Percentiles rank a stretch among this genome's conserved stretches.
Conservation (phyloP, 2,113 vertebrate genomes). For the Carassius carassius region DNA sequence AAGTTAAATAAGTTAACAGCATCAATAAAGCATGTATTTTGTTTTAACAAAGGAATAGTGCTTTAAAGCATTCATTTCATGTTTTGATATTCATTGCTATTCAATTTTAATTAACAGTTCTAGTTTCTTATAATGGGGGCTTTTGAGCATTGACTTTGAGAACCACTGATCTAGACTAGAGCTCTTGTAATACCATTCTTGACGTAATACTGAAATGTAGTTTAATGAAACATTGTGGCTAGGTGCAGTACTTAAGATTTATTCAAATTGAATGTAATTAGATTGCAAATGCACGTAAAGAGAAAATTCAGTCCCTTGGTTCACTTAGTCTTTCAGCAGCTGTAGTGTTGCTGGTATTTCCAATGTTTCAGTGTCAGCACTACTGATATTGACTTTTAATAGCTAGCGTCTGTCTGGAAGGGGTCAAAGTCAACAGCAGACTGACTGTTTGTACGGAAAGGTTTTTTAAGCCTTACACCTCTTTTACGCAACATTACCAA, state of each 20-base stretch:
- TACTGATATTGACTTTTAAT: conserved; percentile 27
- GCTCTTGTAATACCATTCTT: conserved; percentile 2
- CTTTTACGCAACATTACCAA: conserved; percentile 25
- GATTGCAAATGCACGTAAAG: neutral
- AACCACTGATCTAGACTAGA: conserved; percentile 5
- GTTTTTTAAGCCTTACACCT: neutral
- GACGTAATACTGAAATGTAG: conserved; percentile 7
- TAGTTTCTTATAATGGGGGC: neutral
- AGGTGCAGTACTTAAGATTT: neutral
- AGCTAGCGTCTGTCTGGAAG: conserved; percentile 4
- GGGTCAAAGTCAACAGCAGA: conserved; percentile 15
- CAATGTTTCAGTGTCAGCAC: conserved; percentile 18
- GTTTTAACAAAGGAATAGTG: neutral
- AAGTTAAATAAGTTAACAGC: neutral
- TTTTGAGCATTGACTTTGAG: neutral
- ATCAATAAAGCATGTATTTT: neutral
- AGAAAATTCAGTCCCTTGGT: conserved; percentile 1
- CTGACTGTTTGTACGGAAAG: neutral
- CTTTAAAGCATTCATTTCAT: neutral
- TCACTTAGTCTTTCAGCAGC: neutral
- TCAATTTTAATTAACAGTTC: neutral
- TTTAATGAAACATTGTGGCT: neutral
- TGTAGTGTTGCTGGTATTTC: neutral
- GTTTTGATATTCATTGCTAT: neutral
- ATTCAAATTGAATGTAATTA: neutral